These are phyloP conservation scores for Lepidochrysops patricia DNA, from an alignment of 2,888 invertebrate species.

Conservation along the genomic window DNA sequence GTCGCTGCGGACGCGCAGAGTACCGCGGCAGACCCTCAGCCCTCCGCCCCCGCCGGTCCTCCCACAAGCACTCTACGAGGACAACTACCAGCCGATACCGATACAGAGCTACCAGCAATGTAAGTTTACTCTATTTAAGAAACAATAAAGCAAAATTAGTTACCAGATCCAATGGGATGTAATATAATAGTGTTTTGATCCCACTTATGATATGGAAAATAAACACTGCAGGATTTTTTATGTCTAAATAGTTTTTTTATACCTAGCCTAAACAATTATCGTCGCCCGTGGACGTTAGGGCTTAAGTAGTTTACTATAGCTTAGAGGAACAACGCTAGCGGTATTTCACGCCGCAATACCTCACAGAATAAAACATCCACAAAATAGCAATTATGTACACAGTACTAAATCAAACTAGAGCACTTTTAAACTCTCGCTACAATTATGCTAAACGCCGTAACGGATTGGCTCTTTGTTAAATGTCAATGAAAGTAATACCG, in stretches of 20 bases:
- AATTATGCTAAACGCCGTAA: constrained; percentile 9
- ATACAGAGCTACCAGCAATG: constrained; percentile 34
- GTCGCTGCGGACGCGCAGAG: constrained; percentile 44
- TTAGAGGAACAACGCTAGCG: too few species aligned
- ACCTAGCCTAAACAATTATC: too few species aligned
- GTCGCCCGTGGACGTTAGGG: too few species aligned
- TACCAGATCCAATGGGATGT: too few species aligned
- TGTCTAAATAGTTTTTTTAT: too few species aligned
- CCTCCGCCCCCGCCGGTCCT: constrained; percentile 42
- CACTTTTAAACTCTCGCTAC: neutral
- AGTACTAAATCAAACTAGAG: neutral
- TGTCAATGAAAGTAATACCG: constrained; percentile 43
- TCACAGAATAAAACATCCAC: too few species aligned
- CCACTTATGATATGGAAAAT: neutral
- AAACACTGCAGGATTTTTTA: too few species aligned
- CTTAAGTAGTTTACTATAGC: too few species aligned
- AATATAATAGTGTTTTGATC: neutral
- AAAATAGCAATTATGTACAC: too few species aligned
- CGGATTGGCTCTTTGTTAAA: constrained; percentile 21
- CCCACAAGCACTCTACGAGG: constrained; percentile 37
- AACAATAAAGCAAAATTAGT: neutral
- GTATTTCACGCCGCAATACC: too few species aligned
- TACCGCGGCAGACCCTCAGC: constrained; percentile 54
- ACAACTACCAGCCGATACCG: constrained; percentile 43
- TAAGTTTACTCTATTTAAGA: neutral